Percentiles rank a stretch among this genome's conserved stretches.
These are phyloP conservation scores for Taphrorychus bicolor DNA, from an alignment of 2,888 invertebrate species.

Conservation along the genomic window DNA sequence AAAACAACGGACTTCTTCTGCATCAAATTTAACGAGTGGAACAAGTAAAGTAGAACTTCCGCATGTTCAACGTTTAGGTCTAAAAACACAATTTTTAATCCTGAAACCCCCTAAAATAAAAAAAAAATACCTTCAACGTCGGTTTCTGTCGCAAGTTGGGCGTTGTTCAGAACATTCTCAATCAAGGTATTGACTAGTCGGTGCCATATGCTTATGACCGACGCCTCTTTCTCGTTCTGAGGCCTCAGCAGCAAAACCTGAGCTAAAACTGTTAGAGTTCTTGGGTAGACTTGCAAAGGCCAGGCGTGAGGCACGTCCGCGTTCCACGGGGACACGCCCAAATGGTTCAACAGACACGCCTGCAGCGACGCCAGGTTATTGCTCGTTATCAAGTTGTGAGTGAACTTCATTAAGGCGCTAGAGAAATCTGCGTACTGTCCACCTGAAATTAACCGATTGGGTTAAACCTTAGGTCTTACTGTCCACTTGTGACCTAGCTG, in stretches of 20 bases:
- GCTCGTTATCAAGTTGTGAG: constrained; percentile 80
- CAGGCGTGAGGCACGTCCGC: constrained; percentile 70
- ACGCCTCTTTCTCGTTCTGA: constrained; percentile 86
- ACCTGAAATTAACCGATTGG: constrained; percentile 18
- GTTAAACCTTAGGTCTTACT: too few species aligned
- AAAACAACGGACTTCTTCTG: constrained; percentile 94
- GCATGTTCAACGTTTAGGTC: constrained; percentile 97
- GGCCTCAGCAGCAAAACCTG: constrained; percentile 83
- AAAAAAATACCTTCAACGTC: constrained; percentile 72
- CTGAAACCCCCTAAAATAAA: background rate
- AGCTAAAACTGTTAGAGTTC: constrained; percentile 82
- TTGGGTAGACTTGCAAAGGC: constrained; percentile 79
- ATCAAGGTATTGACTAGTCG: constrained; percentile 87
- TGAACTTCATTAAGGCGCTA: constrained; percentile 77
- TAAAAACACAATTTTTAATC: constrained; percentile 57
- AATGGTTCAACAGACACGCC: constrained; percentile 73
- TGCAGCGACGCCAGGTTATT: constrained; percentile 73
- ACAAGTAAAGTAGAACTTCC: constrained; percentile 89
- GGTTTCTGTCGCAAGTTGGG: constrained; percentile 68
- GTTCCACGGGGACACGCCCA: constrained; percentile 78
- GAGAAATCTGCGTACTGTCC: constrained; percentile 74
- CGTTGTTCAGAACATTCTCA: constrained; percentile 78
- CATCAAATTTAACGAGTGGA: constrained; percentile 94
- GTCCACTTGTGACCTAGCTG: too few species aligned
- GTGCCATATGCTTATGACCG: constrained; percentile 92